Evolutionary conservation across 2,888 invertebrate species (phyloP).

Genomic region (Iselma pallidipennis): DNA sequence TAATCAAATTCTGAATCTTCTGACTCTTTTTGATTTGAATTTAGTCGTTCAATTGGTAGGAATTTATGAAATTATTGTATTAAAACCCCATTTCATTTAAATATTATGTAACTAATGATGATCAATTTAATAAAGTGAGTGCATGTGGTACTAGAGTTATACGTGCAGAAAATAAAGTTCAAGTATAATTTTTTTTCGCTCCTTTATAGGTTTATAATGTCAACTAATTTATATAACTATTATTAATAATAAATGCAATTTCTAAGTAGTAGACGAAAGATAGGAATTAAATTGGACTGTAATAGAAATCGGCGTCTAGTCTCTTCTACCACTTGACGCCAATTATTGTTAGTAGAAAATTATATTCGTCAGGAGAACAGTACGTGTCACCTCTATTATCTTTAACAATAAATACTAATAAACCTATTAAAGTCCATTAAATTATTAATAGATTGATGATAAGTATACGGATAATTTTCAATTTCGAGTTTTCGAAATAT

Average conservation of each 20-base stretch:
- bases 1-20: neutral
- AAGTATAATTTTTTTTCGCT: neutral
- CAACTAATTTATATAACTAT: neutral
- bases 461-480: neutral
- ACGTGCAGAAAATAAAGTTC: neutral
- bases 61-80: neutral
- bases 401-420: slow-evolving; percentile 9
- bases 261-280: slow-evolving; percentile 21
- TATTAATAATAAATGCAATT: slow-evolving; percentile 2
- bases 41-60: neutral
- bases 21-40: neutral
- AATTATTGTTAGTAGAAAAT: slow-evolving; percentile 24
- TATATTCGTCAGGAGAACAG: slow-evolving; percentile 4
- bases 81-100: neutral
- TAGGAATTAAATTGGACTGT: slow-evolving; percentile 34
- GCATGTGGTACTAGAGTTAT: neutral
- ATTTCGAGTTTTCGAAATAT: neutral
- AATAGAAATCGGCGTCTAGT: slow-evolving; percentile 40
- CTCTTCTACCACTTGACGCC: slow-evolving; percentile 30
- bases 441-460: slow-evolving; percentile 9
- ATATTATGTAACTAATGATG: neutral
- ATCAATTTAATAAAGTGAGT: neutral
- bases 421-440: slow-evolving; percentile 10
- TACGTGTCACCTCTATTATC: slow-evolving; percentile 10
- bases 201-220: neutral